These are phyloP conservation scores for Campoletis sonorensis DNA, from an alignment of 1,140 invertebrate species.

Conservation along the genomic window DNA sequence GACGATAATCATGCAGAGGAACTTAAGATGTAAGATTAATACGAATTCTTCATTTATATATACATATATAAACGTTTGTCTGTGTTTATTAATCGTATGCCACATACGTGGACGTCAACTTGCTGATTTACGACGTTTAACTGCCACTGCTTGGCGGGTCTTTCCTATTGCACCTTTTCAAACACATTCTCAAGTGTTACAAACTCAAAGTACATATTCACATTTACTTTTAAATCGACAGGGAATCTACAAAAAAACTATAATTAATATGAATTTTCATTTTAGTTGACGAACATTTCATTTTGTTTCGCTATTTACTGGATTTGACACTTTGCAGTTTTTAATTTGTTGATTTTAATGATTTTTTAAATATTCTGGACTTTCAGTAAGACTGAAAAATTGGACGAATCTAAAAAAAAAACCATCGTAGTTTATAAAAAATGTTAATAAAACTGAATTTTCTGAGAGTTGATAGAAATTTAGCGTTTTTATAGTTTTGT, in stretches of 20 bases:
- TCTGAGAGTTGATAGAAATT: no score
- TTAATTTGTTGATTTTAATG: no score
- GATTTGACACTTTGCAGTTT: no score
- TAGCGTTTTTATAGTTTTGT: no score
- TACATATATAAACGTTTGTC: not conserved
- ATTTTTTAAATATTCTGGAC: no score
- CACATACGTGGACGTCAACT: slow-evolving; percentile 38
- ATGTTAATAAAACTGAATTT: no score
- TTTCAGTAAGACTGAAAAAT: no score
- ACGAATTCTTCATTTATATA: not conserved
- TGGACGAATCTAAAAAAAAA: no score
- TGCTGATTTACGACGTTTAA: slow-evolving; percentile 66
- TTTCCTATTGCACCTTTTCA: not conserved
- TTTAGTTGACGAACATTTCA: not conserved
- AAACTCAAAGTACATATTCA: not conserved
- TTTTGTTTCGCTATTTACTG: no score
- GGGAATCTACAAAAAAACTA: not conserved
- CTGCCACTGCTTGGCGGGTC: slow-evolving; percentile 47
- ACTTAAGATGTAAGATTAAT: slow-evolving; percentile 43
- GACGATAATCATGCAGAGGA: not conserved
- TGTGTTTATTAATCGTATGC: slow-evolving; percentile 35
- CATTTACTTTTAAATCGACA: not conserved
- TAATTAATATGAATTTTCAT: not conserved
- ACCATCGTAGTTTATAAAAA: no score
- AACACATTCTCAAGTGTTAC: not conserved